phyloP scores from a whole-genome alignment of 2,888 invertebrate genomes.

The Bellardia bayeri region DNA sequence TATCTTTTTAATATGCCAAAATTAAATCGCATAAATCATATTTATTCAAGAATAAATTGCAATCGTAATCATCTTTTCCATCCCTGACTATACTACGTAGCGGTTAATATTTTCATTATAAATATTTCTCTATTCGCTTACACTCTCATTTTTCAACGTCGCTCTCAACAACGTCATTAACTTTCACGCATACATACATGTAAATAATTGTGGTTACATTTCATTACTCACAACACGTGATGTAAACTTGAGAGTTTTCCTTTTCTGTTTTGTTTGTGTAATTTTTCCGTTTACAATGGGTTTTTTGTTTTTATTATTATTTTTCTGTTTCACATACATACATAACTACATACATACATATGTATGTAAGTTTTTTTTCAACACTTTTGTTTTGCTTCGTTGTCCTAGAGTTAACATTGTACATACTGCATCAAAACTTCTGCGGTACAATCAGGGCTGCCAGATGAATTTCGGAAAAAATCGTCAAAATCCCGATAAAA shows the following conservation, averaged over 20 bases:
- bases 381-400: conserved; percentile 67
- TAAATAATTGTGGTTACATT: conserved; percentile 32
- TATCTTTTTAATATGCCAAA: too few species aligned
- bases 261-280: conserved; percentile 41
- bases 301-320: conserved; percentile 42
- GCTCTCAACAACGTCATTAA: neutral
- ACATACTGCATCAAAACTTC: conserved; percentile 61
- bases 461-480: too few species aligned
- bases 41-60: too few species aligned
- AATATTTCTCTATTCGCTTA: neutral
- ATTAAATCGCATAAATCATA: too few species aligned
- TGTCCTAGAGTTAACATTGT: conserved; percentile 58
- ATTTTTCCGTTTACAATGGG: conserved; percentile 14
- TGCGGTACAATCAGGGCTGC: conserved; percentile 26
- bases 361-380: conserved; percentile 3
- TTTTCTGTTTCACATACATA: neutral
- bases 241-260: conserved; percentile 36
- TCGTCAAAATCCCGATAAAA: too few species aligned
- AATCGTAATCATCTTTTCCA: too few species aligned
- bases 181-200: conserved; percentile 25
- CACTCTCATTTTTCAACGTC: neutral
- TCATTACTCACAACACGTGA: conserved; percentile 55
- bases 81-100: neutral
- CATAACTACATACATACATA: too few species aligned
- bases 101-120: neutral